Evolutionary conservation across 2,113 vertebrate genomes (phyloP).

Genomic region (Lamprotornis superbus): DNA sequence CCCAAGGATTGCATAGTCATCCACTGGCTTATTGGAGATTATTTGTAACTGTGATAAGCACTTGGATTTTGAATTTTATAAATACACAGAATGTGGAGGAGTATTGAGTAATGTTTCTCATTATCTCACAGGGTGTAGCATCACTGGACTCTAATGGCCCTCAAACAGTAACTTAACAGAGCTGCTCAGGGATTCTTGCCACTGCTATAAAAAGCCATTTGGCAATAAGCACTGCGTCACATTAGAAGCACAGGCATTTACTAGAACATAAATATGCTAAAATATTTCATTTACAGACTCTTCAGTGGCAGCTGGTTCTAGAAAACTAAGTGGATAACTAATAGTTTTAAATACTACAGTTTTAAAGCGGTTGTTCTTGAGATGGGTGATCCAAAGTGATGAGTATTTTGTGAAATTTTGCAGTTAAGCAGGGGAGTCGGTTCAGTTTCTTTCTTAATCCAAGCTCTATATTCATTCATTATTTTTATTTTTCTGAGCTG

Average conservation of each 20-base stretch:
- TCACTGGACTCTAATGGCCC: constrained; percentile 14
- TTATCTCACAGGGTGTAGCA: constrained; percentile 6
- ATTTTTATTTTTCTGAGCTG: not conserved
- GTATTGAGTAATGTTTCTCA: constrained; percentile 1
- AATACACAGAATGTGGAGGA: not conserved
- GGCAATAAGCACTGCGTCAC: constrained; percentile 23
- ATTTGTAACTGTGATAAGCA: not conserved
- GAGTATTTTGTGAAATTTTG: not conserved
- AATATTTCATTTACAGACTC: not conserved
- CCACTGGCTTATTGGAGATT: not conserved
- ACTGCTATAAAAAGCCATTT: constrained; percentile 45
- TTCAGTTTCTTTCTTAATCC: not conserved
- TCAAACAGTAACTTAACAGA: constrained; percentile 54
- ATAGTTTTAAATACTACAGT: not conserved
- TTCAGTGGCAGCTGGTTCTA: not conserved
- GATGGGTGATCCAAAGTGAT: not conserved
- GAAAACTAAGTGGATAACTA: not conserved
- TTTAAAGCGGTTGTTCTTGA: not conserved
- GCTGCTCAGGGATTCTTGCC: constrained; percentile 20
- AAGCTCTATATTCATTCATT: not conserved
- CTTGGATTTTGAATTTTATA: constrained; percentile 22
- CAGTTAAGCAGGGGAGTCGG: not conserved
- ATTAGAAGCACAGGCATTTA: constrained; percentile 15
- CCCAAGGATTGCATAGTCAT: not conserved
- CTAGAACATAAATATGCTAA: not conserved